Base-by-base conservation (phyloP, 2,888 invertebrate genomes). In the Boloria euphrosyne region DNA sequence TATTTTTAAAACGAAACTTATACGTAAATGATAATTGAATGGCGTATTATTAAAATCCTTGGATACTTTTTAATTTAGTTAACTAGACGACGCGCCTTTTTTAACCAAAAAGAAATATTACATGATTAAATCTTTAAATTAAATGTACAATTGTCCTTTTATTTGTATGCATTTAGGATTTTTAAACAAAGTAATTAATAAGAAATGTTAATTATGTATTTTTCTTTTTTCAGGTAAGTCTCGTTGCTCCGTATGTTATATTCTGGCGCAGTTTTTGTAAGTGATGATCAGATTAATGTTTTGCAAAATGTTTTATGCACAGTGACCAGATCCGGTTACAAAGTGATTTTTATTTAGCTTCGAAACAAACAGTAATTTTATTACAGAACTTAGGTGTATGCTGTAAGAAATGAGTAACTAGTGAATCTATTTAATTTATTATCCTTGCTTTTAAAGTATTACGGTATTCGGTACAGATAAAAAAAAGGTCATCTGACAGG, bases 221-320 rank as follows among this genome's bases (percentile, higher is more conserved):
- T 57, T 44, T 44, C 44, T 57, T 18, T 46, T 46, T 50, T 4
- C 46, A 57, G 57, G 83, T 83, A 83, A 83, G 82, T 84, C 64
- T 59, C 17, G 68, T 70, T 58, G 67, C 69, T 57, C 60, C 66
- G 68, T 66, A n/a, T n/a, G n/a, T n/a, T n/a, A n/a, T n/a, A 64
- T 70, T 62, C 68, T 70, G 68, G 63, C 57, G 63, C 76, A 75
- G 43, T 14, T 52, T 53, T 74, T 74, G 77, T 78, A 73, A 72
- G 65, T 65, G 64, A 70, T 69, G 68, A 73, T 72, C 73, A 72
- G 71, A 75, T 73, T 68, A 66, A 66, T 66, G 66, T 65, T 67
- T 64, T 62, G 61, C 64, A 49, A 66, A 65, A 52, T 63, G 55
- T 59, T 67, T 68, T 66, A 18, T 70, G 57, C 53, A 27, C 58